Conservation (phyloP, 2,888 invertebrate genomes). For the Caradrina clavipalpis region DNA sequence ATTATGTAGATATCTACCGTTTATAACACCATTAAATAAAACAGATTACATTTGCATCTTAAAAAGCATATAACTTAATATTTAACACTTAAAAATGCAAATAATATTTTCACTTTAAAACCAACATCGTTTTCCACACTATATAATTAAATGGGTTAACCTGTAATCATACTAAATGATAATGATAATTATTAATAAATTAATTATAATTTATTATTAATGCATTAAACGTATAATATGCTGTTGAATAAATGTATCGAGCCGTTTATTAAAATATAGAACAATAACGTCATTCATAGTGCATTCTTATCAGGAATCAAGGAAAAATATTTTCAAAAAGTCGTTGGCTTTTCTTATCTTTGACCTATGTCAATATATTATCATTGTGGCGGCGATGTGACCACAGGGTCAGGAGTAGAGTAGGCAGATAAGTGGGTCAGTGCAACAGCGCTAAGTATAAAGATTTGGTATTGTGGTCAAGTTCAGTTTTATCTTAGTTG, state of each 20-base stretch:
- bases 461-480: constrained; percentile 83
- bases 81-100: constrained; percentile 44
- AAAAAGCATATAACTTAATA: constrained; percentile 35
- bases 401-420: constrained; percentile 82
- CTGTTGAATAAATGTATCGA: constrained; percentile 9
- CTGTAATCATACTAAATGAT: constrained; percentile 27
- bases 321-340: constrained; percentile 85
- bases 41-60: constrained; percentile 53
- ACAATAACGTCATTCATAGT: constrained; percentile 71
- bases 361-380: constrained; percentile 80
- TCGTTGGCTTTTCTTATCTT: constrained; percentile 83
- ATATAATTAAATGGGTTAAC: constrained; percentile 27
- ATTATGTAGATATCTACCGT: constrained; percentile 49
- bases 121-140: constrained; percentile 35
- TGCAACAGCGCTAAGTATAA: constrained; percentile 76
- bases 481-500: constrained; percentile 77
- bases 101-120: constrained; percentile 52
- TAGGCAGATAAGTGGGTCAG: constrained; percentile 84
- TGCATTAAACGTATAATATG: constrained; percentile 40
- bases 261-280: constrained; percentile 39
- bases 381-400: constrained; percentile 78
- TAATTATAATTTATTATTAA: constrained; percentile 51
- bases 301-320: constrained; percentile 75
- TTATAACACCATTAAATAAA: constrained; percentile 53
- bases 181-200: constrained; percentile 28